Conservation (phyloP, 2,888 invertebrate species). For the Orgyia antiqua region DNA sequence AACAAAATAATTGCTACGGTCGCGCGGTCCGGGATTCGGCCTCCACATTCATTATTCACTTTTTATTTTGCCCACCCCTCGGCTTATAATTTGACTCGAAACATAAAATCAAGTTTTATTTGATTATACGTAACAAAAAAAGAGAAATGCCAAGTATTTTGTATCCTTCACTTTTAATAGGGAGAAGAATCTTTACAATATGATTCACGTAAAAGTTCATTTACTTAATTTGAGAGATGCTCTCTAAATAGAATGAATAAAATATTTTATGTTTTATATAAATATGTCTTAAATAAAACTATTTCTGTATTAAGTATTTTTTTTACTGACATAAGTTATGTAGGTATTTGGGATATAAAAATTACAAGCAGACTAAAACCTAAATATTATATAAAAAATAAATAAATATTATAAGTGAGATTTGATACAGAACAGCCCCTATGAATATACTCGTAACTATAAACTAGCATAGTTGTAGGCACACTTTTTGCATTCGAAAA, state of each 20-base stretch:
- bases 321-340: too few relatives aligned
- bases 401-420: too few relatives aligned
- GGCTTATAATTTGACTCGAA: conserved; percentile 76
- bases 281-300: too few relatives aligned
- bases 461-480: conserved; percentile 52
- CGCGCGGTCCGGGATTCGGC: conserved; percentile 70
- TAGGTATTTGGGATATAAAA: too few relatives aligned
- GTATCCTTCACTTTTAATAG: conserved; percentile 63
- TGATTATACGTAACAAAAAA: conserved; percentile 65
- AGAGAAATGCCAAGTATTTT: conserved; percentile 58
- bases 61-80: conserved; percentile 73
- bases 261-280: too few relatives aligned
- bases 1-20: conserved; percentile 77
- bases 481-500: conserved; percentile 65
- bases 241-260: too few relatives aligned
- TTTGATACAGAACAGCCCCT: too few relatives aligned
- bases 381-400: too few relatives aligned
- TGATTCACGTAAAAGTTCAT: conserved; percentile 46
- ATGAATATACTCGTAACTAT: too few relatives aligned
- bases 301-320: too few relatives aligned
- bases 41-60: conserved; percentile 77
- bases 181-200: conserved; percentile 47
- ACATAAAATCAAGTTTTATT: conserved; percentile 78
- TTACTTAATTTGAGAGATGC: conserved; percentile 31
- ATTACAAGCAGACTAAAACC: too few relatives aligned